A percentile compares a stretch with the other conserved stretches of the same genome.
Conservation (phyloP, 2,888 invertebrate species). For the Ditylenchus weischeri region DNA sequence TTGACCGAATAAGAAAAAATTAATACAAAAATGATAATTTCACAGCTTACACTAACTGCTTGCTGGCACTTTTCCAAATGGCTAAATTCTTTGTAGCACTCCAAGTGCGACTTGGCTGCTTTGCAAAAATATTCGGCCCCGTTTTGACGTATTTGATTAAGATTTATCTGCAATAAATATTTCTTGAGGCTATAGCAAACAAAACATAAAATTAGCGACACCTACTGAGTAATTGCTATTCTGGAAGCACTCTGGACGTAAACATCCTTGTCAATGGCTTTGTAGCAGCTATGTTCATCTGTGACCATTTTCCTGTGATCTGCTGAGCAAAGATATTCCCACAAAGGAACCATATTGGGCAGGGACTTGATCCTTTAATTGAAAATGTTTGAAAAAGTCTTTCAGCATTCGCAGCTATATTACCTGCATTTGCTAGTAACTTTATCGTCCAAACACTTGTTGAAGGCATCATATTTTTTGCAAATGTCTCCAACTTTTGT, state of each 20-base stretch:
- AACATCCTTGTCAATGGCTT: conserved; percentile 33
- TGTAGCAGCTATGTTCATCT: conserved; percentile 40
- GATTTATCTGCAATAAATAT: background rate
- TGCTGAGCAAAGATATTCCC: conserved; percentile 44
- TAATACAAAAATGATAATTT: background rate
- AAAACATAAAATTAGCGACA: too few species aligned
- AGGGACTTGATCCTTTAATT: conserved; percentile 10
- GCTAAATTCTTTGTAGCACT: conserved; percentile 5
- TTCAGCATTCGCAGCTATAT: background rate
- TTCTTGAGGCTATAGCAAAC: too few species aligned
- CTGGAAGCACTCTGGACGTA: conserved; percentile 20
- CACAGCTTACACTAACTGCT: conserved; percentile 3
- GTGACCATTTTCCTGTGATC: conserved; percentile 39
- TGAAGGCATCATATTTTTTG: conserved; percentile 40
- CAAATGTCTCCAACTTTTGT: conserved; percentile 37
- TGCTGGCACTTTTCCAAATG: conserved; percentile 3
- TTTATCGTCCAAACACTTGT: conserved; percentile 44
- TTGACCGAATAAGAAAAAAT: background rate
- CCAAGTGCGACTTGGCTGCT: background rate
- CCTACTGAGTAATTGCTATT: conserved; percentile 8
- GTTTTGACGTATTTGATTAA: conserved; percentile 25
- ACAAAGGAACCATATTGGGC: conserved; percentile 45
- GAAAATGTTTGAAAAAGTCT: too few species aligned
- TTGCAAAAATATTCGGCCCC: conserved; percentile 17
- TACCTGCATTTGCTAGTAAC: conserved; percentile 39